Base-by-base conservation (phyloP, 2,113 vertebrate genomes). In the Myotis lucifugus region DNA sequence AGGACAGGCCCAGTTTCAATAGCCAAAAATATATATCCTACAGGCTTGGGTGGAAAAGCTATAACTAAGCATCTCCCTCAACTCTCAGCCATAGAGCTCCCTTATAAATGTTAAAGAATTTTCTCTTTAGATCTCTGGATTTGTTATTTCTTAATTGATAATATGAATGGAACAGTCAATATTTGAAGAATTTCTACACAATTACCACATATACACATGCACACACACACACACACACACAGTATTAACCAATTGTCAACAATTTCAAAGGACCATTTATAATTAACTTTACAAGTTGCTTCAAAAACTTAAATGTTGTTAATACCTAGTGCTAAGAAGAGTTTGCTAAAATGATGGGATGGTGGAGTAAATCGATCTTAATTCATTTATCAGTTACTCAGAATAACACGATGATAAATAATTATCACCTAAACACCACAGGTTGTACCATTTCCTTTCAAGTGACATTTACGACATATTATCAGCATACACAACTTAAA, bases 401-500 rank as follows among this genome's bases (percentile, higher is more conserved):
- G 92, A 97, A 98, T 98, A 97, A 98, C 78, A 97, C 52, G 21
- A 4, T 48, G 98, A 98, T 98, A 98, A 98, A 98, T 98, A 98
- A 98, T 98, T 98, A 98, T 97, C 98, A 96, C 98, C 97, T 96
- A 92, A 97, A 94, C 77, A 93, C 25, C 0, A 96, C 29, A 70
- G 73, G 94, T 96, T 96, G 32, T 90, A 95, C 74, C 74, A 93
- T 97, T 98, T 98, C 90, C 93, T 97, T 98, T 96, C 95, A 97
- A 98, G 97, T 98, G 97, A 90, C 97, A 96, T 97, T 97, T 97
- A 85, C 94, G 88, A 98, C 91, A 94, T 97, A 95, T 97, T 97
- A 98, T 96, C 94, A 95, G 5, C 2, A 21, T 95, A 61, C 50
- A 92, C 95, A 25, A 0, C 78, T 97, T 97, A 96, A 98, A 98